Conservation (phyloP, 23 tunicate species). For the Pegea sp. region DNA sequence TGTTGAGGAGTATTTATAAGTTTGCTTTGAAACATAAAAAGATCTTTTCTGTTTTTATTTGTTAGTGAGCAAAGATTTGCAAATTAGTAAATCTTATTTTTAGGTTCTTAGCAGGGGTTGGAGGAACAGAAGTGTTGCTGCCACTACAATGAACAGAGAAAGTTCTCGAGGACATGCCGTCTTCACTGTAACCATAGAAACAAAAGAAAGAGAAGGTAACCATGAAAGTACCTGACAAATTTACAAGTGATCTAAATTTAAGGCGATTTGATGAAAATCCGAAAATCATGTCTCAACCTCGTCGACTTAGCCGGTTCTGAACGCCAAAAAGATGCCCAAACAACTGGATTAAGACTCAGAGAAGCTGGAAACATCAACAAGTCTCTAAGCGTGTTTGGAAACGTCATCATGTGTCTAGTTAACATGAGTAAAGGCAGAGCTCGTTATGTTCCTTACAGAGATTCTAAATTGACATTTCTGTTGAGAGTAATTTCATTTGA, state of each 20-base stretch:
- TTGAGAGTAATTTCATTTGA: slow-evolving; percentile 15
- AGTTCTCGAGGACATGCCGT: slow-evolving; percentile 71
- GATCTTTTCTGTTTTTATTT: no score
- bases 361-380: slow-evolving; percentile 73
- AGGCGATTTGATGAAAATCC: no score
- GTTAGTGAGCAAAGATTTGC: no score
- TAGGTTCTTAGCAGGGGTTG: slow-evolving; percentile 27
- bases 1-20: no score
- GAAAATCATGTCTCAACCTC: slow-evolving; percentile 25
- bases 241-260: no score
- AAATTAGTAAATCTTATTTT: no score
- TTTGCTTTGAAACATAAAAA: no score
- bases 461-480: slow-evolving; percentile 55
- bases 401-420: slow-evolving; percentile 51
- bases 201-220: slow-evolving; percentile 31
- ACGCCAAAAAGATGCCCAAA: slow-evolving; percentile 33
- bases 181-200: slow-evolving; percentile 27
- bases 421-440: slow-evolving; percentile 20
- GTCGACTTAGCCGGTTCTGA: slow-evolving; percentile 88
- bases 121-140: slow-evolving; percentile 35
- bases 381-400: slow-evolving; percentile 54
- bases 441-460: slow-evolving; percentile 48
- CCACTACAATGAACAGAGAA: slow-evolving; percentile 67
- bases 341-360: slow-evolving; percentile 29
- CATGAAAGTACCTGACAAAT: slow-evolving; percentile 3